Evolutionary conservation across 2,797 vertebrate species (phyloP), one percentile per base, ranked within the genome.

Genomic region (Falco novaeseelandiae): DNA sequence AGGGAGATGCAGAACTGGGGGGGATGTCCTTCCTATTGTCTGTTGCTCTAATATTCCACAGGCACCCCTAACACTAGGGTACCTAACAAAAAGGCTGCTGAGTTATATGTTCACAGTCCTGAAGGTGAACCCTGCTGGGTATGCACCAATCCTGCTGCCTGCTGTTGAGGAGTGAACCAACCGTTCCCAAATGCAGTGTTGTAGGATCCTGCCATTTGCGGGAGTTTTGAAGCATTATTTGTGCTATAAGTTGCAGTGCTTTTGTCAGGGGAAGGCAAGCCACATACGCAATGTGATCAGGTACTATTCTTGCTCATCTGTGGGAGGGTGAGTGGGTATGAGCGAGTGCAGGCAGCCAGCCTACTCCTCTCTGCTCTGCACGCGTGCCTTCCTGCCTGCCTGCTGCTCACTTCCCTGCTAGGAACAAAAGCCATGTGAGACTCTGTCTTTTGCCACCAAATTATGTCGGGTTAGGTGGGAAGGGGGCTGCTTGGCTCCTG

Each of bases 241-340:
- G 36, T 84, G 26, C 58, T 76, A 54, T 72, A 91, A 82, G 26
- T 46, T 66, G 27, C 46, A 84, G 30, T 25, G 44, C 42, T 76
- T 88, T 76, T 81, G 27, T 70, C 26, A 65, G 8, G 15, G 26
- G 22, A 93, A 83, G 32, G 34, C 49, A 67, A 92, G 22, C 44
- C 54, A 92, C 90, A 89, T 69, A 26, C 89, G 46, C 77, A 76
- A 15, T n/a, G 34, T 84, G 83, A 94, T 92, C 49, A 89, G 88
- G 80, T 90, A 84, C 86, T 96, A 96, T 96, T 96, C 83, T 86
- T 84, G 55, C 15, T 89, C 16, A 12, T 79, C 70, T 84, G 93
- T 93, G 55, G 96, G 95, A 93, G 70, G 84, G 57, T 76, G 86
- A 92, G 90, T 95, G 66, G 87, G 93, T 85, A 81, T 4, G 5